Base-by-base conservation (phyloP, 2,888 invertebrate genomes). In the Amphimallon solstitiale region DNA sequence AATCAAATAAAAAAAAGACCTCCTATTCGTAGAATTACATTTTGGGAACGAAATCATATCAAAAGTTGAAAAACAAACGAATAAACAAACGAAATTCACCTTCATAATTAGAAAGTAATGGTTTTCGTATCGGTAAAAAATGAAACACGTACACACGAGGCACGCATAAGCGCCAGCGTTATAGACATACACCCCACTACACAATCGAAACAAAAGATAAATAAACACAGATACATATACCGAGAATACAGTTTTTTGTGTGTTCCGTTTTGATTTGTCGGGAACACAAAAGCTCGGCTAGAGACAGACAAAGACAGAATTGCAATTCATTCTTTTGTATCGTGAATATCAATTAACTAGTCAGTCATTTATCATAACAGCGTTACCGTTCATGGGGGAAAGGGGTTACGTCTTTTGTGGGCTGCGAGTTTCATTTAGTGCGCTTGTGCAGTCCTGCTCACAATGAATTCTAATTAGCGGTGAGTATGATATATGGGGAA, bases 401-500 rank as follows among this genome's bases (percentile, higher is more conserved):
- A n/a, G n/a, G n/a, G 29, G 29, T 29, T 5, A 29, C 9, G 45
- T 56, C 64, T 65, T 63, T 68, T 63, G 66, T 49, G 63, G 62
- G 17, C 63, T 48, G 59, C 23, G n/a, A 21, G 48, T 54, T 62
- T 63, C 66, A 54, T 65, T 60, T 64, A 64, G 56, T 66, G 68
- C 61, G 64, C 70, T 34, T 51, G 35, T 35, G 51, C 35, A 35
- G 15, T 35, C 69, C 66, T 62, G 63, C 62, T 35, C 51, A 66
- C 71, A 70, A 72, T 72, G 70, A 70, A 72, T 72, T 67, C 69
- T 68, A 72, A 72, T 72, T 70, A 72, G 68, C 63, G 63, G 29
- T 56, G 63, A 68, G 66, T 68, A 66, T 72, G 70, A 72, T 72
- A 68, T 70, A 72, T 69, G 67, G 63, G 65, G 65, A 72, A 70